Percentiles rank a stretch among this genome's conserved stretches.
Conservation (phyloP, 2,797 vertebrate genomes). For the Centroberyx gerrardi region DNA sequence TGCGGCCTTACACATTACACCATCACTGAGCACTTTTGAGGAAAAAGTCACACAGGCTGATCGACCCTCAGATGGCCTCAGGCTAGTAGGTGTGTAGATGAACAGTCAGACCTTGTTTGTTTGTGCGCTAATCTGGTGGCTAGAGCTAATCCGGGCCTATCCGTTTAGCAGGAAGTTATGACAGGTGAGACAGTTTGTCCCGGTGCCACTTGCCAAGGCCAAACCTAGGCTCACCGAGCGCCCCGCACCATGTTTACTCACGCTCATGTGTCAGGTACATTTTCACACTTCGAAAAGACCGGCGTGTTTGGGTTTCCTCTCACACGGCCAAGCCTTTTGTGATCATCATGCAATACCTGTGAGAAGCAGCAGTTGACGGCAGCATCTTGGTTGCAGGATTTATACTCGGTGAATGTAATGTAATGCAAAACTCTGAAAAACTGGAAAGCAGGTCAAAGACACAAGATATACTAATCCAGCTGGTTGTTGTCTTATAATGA, state of each 20-base stretch:
- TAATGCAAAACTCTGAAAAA: not conserved
- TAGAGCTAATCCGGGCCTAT: constrained; percentile 40
- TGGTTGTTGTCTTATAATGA: not conserved
- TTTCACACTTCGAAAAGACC: constrained; percentile 32
- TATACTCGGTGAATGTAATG: not conserved
- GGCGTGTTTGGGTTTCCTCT: constrained; percentile 22
- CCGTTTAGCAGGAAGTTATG: constrained; percentile 51
- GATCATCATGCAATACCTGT: constrained; percentile 28
- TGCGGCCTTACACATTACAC: not conserved
- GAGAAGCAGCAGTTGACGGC: constrained; percentile 38
- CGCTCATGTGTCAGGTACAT: constrained; percentile 39
- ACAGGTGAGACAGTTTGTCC: constrained; percentile 58
- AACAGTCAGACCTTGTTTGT: constrained; percentile 33
- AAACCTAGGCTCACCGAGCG: constrained; percentile 30
- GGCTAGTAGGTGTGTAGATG: constrained; percentile 23
- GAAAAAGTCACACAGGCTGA: constrained; percentile 10
- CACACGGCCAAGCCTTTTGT: not conserved
- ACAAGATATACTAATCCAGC: not conserved
- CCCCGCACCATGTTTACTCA: constrained; percentile 18
- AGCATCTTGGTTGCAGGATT: not conserved
- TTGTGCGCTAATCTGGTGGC: constrained; percentile 29
- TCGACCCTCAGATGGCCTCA: not conserved
- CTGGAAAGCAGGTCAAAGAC: not conserved
- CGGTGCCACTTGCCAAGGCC: constrained; percentile 27
- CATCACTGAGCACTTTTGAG: not conserved